Evolutionary conservation across 2,113 vertebrate species (phyloP).

Genomic region (Actinemys pallida): DNA sequence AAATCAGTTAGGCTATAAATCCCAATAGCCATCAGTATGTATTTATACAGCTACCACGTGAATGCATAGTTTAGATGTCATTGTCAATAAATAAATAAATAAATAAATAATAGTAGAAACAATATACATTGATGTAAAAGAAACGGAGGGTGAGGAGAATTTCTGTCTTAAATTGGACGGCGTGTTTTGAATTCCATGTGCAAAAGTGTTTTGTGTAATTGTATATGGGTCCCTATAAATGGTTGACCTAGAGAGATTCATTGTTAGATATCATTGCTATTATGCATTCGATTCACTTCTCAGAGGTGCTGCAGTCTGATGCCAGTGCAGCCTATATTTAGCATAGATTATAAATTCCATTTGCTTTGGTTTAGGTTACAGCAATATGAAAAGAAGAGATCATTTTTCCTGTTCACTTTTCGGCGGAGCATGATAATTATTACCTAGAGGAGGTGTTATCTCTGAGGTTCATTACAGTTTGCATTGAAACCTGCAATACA

Average conservation of each 20-base stretch:
- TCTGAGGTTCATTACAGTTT: background rate
- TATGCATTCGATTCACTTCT: background rate
- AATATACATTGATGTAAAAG: background rate
- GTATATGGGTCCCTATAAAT: background rate
- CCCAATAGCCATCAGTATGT: conserved; percentile 32
- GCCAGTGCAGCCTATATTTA: background rate
- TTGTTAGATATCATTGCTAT: background rate
- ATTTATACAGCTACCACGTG: conserved; percentile 50
- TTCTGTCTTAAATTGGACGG: conserved; percentile 28
- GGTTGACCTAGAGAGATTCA: background rate
- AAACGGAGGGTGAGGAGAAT: conserved; percentile 19
- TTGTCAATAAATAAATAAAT: background rate
- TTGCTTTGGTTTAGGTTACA: conserved; percentile 15
- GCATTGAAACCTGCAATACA: background rate
- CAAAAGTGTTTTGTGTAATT: background rate
- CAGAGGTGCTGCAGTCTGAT: background rate
- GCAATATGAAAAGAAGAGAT: background rate
- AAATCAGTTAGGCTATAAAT: conserved; percentile 57
- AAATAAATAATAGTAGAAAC: background rate
- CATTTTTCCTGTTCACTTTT: background rate
- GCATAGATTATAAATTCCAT: background rate
- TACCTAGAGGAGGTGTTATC: background rate
- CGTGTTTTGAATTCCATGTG: conserved; percentile 23
- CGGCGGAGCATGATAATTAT: background rate
- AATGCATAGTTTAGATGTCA: background rate